Evolutionary conservation across 1,140 invertebrate species (phyloP).

Genomic region (Pseudomyrmex flavicornis): DNA sequence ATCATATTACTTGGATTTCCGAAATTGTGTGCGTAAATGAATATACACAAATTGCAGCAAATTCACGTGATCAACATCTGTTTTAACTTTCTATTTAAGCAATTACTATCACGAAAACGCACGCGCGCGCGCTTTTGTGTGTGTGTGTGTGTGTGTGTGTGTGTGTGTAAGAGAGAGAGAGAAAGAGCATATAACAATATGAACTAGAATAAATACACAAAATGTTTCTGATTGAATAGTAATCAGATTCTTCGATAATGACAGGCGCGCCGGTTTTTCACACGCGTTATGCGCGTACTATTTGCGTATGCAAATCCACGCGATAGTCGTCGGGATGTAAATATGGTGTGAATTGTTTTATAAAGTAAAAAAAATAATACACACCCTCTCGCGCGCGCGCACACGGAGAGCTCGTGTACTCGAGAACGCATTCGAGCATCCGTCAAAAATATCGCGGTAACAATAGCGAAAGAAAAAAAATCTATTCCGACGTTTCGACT

Average conservation of each 20-base stretch:
- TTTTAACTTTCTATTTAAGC: conserved; percentile 33
- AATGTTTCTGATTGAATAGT: conserved; percentile 48
- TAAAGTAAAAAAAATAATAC: conserved; percentile 51
- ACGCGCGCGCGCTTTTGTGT: background rate
- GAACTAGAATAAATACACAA: conserved; percentile 30
- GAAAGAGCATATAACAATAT: no score
- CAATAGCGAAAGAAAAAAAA: conserved; percentile 39
- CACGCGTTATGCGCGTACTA: conserved; percentile 52
- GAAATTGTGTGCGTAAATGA: no score
- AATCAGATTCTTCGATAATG: conserved; percentile 34
- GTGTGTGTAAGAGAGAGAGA: no score
- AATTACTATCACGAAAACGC: conserved; percentile 29
- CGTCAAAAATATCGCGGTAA: conserved; percentile 68
- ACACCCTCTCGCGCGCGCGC: no score
- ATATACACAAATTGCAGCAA: background rate
- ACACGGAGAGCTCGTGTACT: background rate
- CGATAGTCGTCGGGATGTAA: conserved; percentile 32
- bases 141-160: no score
- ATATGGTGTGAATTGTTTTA: conserved; percentile 44
- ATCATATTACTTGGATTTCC: no score
- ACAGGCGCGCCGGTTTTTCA: conserved; percentile 7
- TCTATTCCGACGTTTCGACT: conserved; percentile 57
- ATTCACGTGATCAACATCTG: conserved; percentile 18
- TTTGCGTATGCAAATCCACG: conserved; percentile 47
- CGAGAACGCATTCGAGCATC: conserved; percentile 61